A percentile compares a stretch with the other conserved stretches of the same genome.
phyloP scores from a whole-genome alignment of 2,888 invertebrate species.

The Amiota communis region DNA sequence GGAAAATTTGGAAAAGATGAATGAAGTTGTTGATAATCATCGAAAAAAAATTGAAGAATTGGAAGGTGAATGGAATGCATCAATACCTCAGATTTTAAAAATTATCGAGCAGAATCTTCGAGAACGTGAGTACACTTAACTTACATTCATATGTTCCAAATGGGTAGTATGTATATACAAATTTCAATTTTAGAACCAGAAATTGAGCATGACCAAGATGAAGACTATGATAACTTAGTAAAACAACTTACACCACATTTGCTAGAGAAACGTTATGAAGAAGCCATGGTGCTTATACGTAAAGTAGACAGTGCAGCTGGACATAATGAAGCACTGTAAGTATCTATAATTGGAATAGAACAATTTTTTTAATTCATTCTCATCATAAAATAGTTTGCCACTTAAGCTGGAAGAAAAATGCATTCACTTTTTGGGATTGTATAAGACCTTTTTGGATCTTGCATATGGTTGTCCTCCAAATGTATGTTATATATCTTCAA shows the following conservation, averaged over 20 bases:
- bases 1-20: constrained; percentile 71
- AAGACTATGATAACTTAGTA: constrained; percentile 67
- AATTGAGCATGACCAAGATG: constrained; percentile 57
- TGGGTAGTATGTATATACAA: neutral
- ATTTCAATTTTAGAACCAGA: constrained; percentile 43
- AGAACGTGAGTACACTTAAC: constrained; percentile 53
- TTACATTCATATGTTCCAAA: neutral
- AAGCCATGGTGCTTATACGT: constrained; percentile 66
- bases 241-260: constrained; percentile 62
- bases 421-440: constrained; percentile 65
- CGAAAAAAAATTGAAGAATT: constrained; percentile 74
- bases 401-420: constrained; percentile 67
- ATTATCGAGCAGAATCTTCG: constrained; percentile 64
- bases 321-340: constrained; percentile 64
- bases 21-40: constrained; percentile 76
- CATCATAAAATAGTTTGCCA: constrained; percentile 44
- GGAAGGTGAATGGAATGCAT: constrained; percentile 72
- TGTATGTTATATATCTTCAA: constrained; percentile 14
- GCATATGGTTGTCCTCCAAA: constrained; percentile 59
- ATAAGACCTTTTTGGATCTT: constrained; percentile 69
- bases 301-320: constrained; percentile 69
- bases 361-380: neutral
- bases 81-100: constrained; percentile 62
- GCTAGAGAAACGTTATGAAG: constrained; percentile 66
- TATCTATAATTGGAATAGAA: neutral